Conservation (phyloP, 2,888 invertebrate genomes). For the Proisotoma minuta region DNA sequence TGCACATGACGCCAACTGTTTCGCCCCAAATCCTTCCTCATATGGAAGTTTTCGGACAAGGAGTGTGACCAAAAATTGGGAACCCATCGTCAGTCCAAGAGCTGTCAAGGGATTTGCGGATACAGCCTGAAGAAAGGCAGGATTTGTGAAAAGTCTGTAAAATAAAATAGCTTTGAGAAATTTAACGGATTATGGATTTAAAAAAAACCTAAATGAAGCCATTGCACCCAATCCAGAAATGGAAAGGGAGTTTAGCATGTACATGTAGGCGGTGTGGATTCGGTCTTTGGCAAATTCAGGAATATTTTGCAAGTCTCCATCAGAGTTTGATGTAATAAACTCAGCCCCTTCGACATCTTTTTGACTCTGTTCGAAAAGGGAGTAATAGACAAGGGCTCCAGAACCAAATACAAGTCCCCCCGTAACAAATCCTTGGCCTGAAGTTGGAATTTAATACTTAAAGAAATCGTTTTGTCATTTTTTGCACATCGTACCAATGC, state of each 20-base stretch:
- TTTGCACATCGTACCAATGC: constrained; percentile 12
- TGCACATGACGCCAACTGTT: constrained; percentile 17
- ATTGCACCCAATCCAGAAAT: neutral
- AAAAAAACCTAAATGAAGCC: constrained; percentile 17
- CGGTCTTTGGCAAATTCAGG: constrained; percentile 5
- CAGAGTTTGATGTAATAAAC: neutral
- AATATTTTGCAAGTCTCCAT: neutral
- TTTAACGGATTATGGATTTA: neutral
- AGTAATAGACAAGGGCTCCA: constrained; percentile 11
- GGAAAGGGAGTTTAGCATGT: constrained; percentile 7
- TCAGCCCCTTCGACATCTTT: neutral
- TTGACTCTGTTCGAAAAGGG: neutral
- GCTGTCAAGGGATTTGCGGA: constrained; percentile 12
- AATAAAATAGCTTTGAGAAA: neutral
- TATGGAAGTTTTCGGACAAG: constrained; percentile 19
- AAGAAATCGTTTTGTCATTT: neutral
- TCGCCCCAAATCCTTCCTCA: constrained; percentile 18
- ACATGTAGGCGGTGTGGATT: constrained; percentile 17
- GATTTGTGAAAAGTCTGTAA: constrained; percentile 16
- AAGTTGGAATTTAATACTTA: neutral
- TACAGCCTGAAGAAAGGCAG: constrained; percentile 8
- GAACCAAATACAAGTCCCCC: constrained; percentile 15
- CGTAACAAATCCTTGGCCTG: constrained; percentile 16
- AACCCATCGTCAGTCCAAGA: constrained; percentile 21
- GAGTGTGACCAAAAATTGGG: constrained; percentile 20